phyloP scores from a whole-genome alignment of 2,113 vertebrate genomes.

The Tonatia bakeri region DNA sequence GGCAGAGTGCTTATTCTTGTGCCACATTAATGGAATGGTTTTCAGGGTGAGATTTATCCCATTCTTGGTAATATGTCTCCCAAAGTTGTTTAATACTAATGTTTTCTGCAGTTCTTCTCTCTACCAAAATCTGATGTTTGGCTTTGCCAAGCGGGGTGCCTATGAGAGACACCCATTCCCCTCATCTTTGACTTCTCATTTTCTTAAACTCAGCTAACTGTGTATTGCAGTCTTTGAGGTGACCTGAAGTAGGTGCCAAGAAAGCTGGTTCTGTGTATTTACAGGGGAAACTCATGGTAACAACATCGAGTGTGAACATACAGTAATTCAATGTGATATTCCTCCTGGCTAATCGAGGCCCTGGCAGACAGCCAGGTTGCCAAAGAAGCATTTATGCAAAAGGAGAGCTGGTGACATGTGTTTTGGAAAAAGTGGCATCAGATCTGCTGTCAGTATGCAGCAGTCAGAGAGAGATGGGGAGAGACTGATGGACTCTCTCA shows the following conservation, averaged over 20 bases:
- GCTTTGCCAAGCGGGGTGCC: not conserved
- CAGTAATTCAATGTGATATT: not conserved
- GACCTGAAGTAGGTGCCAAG: not conserved
- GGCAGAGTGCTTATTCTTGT: not conserved
- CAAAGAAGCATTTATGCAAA: constrained; percentile 29
- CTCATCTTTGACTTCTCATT: not conserved
- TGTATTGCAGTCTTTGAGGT: not conserved
- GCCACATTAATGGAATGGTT: not conserved
- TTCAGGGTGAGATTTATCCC: not conserved
- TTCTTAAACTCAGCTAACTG: not conserved
- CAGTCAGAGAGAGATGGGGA: not conserved
- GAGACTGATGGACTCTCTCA: not conserved
- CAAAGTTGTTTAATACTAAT: not conserved
- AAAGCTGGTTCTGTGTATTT: not conserved
- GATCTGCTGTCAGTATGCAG: not conserved
- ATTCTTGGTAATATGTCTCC: not conserved
- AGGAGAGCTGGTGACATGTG: constrained; percentile 18
- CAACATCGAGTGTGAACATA: not conserved
- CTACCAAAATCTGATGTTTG: not conserved
- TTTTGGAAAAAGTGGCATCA: not conserved
- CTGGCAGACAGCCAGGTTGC: not conserved
- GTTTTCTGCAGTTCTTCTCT: not conserved
- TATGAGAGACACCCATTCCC: not conserved
- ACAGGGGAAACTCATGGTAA: not conserved
- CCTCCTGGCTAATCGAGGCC: constrained; percentile 27